Conservation (phyloP, 1,140 invertebrate genomes). For the Plectus sambesii region DNA sequence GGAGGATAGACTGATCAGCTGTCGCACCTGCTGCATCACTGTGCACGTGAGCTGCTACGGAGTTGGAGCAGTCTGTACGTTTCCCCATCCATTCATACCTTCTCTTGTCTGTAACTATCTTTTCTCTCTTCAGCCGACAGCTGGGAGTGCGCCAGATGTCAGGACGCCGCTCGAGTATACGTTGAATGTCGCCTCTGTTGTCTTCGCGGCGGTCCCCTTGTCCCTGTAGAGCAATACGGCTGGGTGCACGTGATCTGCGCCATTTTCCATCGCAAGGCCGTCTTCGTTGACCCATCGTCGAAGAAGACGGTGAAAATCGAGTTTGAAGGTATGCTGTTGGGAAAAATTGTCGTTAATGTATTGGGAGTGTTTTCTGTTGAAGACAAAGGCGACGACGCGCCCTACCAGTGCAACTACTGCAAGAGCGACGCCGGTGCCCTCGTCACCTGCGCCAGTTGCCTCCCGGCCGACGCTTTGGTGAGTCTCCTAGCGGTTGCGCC, state of each 20-base stretch:
- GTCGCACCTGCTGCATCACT: conserved; percentile 18
- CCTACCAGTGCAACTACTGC: conserved; percentile 2
- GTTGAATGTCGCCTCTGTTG: conserved; percentile 23
- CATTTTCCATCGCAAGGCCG: conserved; percentile 18
- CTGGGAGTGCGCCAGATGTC: conserved; percentile 23
- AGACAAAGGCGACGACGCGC: neutral
- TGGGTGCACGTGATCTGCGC: conserved; percentile 33
- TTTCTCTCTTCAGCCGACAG: neutral
- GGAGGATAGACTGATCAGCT: conserved; percentile 7
- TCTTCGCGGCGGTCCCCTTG: conserved; percentile 29
- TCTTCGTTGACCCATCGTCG: neutral
- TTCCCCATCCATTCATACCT: neutral
- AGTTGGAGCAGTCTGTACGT: conserved; percentile 4
- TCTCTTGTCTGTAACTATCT: too few species aligned
- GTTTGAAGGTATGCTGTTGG: conserved; percentile 2
- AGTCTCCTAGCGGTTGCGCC: too few species aligned
- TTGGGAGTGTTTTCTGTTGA: neutral
- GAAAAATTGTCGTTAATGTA: neutral
- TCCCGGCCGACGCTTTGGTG: too few species aligned
- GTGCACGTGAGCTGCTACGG: conserved; percentile 23
- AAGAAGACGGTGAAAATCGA: neutral
- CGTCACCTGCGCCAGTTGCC: too few species aligned
- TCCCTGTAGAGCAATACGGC: conserved; percentile 13
- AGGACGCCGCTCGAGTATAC: conserved; percentile 9
- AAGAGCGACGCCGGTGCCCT: too few species aligned